These are phyloP conservation scores for Caenorhabditis imperialis DNA, from an alignment of 2,888 invertebrate species.

Conservation along the genomic window DNA sequence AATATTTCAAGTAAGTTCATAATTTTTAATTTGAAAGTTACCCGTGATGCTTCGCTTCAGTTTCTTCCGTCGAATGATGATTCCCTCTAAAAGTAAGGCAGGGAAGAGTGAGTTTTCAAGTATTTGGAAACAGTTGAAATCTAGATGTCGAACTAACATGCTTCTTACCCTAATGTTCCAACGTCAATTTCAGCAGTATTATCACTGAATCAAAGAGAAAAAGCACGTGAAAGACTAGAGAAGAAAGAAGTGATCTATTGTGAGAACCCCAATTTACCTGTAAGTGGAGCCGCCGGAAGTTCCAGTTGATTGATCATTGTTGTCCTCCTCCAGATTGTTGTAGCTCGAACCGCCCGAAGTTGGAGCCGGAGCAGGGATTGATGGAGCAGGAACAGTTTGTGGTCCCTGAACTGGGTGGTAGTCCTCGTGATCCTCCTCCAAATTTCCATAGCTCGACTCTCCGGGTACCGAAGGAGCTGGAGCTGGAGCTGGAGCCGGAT, in stretches of 20 bases:
- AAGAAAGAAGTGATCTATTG: no score
- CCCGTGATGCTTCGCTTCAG: slow-evolving; percentile 22
- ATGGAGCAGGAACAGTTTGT: not conserved
- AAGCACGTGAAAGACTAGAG: not conserved
- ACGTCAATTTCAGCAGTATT: slow-evolving; percentile 28
- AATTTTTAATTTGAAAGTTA: slow-evolving; percentile 34
- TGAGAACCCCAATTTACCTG: no score
- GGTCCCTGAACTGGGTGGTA: slow-evolving; percentile 28
- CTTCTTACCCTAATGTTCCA: slow-evolving; percentile 43
- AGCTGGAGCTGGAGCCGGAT: slow-evolving; percentile 9
- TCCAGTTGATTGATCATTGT: slow-evolving; percentile 7
- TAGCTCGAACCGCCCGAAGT: slow-evolving; percentile 34
- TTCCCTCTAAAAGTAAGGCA: slow-evolving; percentile 16
- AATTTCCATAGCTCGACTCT: slow-evolving; percentile 28
- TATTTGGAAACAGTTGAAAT: no score
- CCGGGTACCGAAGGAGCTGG: slow-evolving; percentile 27
- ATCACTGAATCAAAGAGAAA: slow-evolving; percentile 19
- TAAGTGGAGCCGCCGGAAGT: slow-evolving; percentile 5
- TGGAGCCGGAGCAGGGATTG: slow-evolving; percentile 6
- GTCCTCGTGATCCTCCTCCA: slow-evolving; percentile 46
- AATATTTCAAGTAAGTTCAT: slow-evolving; percentile 13
- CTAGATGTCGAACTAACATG: slow-evolving; percentile 30
- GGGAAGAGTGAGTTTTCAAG: no score
- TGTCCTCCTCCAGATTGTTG: slow-evolving; percentile 37
- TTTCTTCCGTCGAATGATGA: slow-evolving; percentile 9